These are phyloP conservation scores for Urosaurus nigricauda DNA, from an alignment of 2,797 vertebrate species.

Conservation along the genomic window DNA sequence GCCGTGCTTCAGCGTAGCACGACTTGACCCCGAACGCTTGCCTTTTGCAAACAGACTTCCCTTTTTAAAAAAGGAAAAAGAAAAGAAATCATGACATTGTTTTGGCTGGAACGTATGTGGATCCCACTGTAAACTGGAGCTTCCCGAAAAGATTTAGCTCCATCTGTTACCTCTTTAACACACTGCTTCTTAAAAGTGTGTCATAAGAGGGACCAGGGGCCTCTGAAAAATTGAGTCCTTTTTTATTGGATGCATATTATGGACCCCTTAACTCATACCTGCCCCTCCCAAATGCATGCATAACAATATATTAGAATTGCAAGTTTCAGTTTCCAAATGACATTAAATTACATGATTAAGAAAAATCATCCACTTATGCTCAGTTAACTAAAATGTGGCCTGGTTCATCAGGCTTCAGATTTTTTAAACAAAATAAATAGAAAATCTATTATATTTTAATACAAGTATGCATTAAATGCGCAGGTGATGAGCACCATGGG, in stretches of 20 bases:
- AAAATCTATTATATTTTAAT: not conserved
- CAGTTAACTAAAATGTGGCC: not conserved
- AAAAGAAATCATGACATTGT: not conserved
- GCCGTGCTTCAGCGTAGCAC: not conserved
- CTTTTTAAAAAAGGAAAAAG: not conserved
- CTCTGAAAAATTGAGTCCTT: not conserved
- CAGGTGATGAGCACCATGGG: not conserved
- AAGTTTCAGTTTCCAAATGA: not conserved
- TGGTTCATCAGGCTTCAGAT: not conserved
- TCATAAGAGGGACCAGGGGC: not conserved
- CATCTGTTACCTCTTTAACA: not conserved
- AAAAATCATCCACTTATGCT: not conserved
- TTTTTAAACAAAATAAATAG: not conserved
- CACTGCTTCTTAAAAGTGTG: not conserved
- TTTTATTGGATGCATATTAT: not conserved
- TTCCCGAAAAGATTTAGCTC: not conserved
- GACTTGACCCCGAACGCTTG: not conserved
- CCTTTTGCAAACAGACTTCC: not conserved
- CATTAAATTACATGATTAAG: not conserved
- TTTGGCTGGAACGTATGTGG: not conserved
- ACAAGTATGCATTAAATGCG: not conserved
- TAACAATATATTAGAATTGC: not conserved
- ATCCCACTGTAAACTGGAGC: not conserved
- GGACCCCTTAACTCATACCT: not conserved
- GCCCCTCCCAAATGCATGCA: no score